Percentiles rank a stretch among this genome's conserved stretches.
These are phyloP conservation scores for Scolanthus callimorphus DNA, from an alignment of 92 coral and sea anemone species.

Conservation along the genomic window DNA sequence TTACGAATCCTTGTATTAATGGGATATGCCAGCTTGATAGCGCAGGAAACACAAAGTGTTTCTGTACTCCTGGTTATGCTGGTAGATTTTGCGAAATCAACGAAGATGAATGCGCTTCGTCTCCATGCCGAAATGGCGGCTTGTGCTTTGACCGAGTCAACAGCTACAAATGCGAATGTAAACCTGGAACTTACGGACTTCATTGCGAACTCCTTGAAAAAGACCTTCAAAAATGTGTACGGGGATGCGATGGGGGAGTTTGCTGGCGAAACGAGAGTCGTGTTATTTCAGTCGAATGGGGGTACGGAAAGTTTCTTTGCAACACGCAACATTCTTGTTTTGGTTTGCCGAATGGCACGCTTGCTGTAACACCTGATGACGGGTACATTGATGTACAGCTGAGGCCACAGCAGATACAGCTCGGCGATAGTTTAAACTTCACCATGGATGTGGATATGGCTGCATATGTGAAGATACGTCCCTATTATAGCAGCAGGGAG, in stretches of 20 bases:
- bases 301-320: slow-evolving; percentile 83
- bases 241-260: slow-evolving; percentile 66
- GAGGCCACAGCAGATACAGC: slow-evolving; percentile 86
- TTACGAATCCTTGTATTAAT: slow-evolving; percentile 58
- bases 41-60: slow-evolving; percentile 57
- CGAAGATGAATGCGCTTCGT: slow-evolving; percentile 86
- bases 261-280: slow-evolving; percentile 85
- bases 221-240: slow-evolving; percentile 64
- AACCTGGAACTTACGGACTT: slow-evolving; percentile 72
- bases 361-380: slow-evolving; percentile 49
- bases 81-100: slow-evolving; percentile 80
- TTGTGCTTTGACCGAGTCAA: slow-evolving; percentile 83
- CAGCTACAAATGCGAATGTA: slow-evolving; percentile 80
- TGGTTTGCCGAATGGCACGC: slow-evolving; percentile 56
- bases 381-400: slow-evolving; percentile 85
- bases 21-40: slow-evolving; percentile 70
- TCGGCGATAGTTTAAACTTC: slow-evolving; percentile 84
- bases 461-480: slow-evolving; percentile 69
- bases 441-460: slow-evolving; percentile 79
- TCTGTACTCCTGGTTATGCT: slow-evolving; percentile 77
- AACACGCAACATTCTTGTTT: slow-evolving; percentile 86
- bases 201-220: slow-evolving; percentile 77
- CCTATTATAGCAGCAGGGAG: slow-evolving; percentile 48
- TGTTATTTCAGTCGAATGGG: slow-evolving; percentile 65
- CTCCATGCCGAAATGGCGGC: slow-evolving; percentile 90